A percentile compares a stretch with the other conserved stretches of the same genome.
Conservation (phyloP, 2,797 vertebrate species). For the Gambelia wislizenii region DNA sequence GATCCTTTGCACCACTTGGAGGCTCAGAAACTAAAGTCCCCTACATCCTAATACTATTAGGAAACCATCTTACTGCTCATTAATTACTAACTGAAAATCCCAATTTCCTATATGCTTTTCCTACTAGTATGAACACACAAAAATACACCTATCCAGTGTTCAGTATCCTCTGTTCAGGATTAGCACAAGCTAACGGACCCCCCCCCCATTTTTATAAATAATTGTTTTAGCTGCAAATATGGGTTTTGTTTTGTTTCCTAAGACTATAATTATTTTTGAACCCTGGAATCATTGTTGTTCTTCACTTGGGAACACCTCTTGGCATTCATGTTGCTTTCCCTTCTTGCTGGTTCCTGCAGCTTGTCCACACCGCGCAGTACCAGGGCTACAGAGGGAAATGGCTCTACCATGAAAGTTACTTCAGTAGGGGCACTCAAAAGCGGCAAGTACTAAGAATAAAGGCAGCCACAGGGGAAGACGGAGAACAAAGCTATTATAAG, state of each 20-base stretch:
- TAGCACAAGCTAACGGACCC: not conserved
- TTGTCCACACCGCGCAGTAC: not conserved
- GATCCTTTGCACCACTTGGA: not conserved
- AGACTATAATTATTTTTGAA: not conserved
- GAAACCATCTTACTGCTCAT: not conserved
- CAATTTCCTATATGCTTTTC: too few relatives aligned
- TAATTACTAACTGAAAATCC: not conserved
- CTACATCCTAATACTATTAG: not conserved
- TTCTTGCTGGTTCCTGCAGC: not conserved
- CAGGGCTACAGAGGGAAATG: not conserved
- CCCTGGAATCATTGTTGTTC: not conserved
- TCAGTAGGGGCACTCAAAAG: not conserved
- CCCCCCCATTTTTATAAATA: not conserved
- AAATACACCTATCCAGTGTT: not conserved
- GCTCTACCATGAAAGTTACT: not conserved
- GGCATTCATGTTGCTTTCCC: not conserved
- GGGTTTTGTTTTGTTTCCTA: not conserved
- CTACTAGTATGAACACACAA: too few relatives aligned
- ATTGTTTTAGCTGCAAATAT: not conserved
- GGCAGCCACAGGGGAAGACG: not conserved
- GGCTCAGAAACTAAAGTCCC: not conserved
- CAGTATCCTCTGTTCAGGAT: not conserved
- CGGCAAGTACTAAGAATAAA: not conserved
- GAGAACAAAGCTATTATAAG: not conserved
- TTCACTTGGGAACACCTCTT: not conserved